These are phyloP conservation scores for Poeciliopsis retropinna DNA, from an alignment of 2,113 vertebrate species.

Conservation along the genomic window DNA sequence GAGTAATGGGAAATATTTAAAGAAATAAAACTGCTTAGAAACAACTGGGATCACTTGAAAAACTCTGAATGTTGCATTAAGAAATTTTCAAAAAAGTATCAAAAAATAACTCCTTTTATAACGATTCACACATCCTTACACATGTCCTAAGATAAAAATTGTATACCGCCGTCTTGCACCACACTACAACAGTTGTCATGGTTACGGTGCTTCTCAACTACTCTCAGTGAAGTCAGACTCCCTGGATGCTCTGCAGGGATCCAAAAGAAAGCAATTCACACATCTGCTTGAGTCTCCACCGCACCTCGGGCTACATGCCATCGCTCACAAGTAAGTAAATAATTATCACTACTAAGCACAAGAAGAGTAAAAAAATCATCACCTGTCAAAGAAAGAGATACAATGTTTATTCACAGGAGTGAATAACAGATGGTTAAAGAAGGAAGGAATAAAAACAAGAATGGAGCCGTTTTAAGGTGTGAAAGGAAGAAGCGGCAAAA, in stretches of 20 bases:
- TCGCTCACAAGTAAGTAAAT: constrained; percentile 40
- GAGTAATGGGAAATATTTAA: background rate
- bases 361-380: background rate
- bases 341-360: constrained; percentile 17
- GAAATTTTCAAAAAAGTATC: constrained; percentile 1
- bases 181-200: constrained; percentile 73
- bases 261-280: constrained; percentile 37
- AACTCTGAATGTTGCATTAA: background rate
- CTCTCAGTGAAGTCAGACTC: constrained; percentile 43
- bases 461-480: no score
- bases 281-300: constrained; percentile 36
- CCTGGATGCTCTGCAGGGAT: constrained; percentile 48
- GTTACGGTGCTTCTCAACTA: constrained; percentile 61
- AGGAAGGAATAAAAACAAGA: background rate
- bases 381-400: background rate
- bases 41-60: background rate
- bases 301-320: constrained; percentile 39
- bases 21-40: constrained; percentile 7
- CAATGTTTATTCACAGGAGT: background rate
- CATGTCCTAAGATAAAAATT: constrained; percentile 11
- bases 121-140: constrained; percentile 3
- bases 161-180: constrained; percentile 32
- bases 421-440: constrained; percentile 3
- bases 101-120: constrained; percentile 13
- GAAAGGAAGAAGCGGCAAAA: background rate